A percentile compares a stretch with the other conserved stretches of the same genome.
Evolutionary conservation across 2,888 invertebrate genomes (phyloP).

Genomic region (Glyphotaelius pellucidus): DNA sequence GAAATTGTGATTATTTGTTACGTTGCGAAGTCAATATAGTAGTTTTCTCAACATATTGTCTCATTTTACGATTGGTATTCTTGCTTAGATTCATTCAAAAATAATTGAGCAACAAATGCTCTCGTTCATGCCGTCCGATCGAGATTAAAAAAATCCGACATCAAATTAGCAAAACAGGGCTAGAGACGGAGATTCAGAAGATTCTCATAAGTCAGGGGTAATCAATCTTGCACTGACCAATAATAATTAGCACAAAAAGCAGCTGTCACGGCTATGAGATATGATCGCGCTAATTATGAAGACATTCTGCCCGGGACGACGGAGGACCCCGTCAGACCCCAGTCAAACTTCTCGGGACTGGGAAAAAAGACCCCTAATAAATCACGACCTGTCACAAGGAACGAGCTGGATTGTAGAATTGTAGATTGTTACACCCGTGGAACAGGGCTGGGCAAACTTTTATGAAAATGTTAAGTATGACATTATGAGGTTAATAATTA

Average conservation of each 20-base stretch:
- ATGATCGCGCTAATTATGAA: conserved; percentile 52
- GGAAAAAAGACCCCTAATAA: conserved; percentile 32
- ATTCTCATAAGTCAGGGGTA: not conserved
- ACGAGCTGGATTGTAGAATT: not conserved
- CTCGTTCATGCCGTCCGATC: not conserved
- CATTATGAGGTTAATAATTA: too few relatives aligned
- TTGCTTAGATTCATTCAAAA: not conserved
- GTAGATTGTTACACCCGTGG: conserved; percentile 2
- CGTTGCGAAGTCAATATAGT: too few relatives aligned
- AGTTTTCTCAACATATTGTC: too few relatives aligned
- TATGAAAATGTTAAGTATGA: not conserved
- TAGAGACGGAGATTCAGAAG: not conserved
- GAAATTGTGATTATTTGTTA: too few relatives aligned
- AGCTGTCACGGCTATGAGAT: conserved; percentile 41
- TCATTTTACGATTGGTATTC: not conserved
- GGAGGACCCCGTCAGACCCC: conserved; percentile 31
- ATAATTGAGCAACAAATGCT: not conserved
- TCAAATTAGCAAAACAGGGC: not conserved
- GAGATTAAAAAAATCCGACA: not conserved
- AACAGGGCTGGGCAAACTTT: not conserved
- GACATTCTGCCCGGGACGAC: conserved; percentile 41
- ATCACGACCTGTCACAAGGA: conserved; percentile 33
- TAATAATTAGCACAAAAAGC: conserved; percentile 48
- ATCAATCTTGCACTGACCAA: conserved; percentile 40
- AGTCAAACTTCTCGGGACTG: conserved; percentile 5